phyloP scores from a whole-genome alignment of 2,113 vertebrate genomes.

The Coryphaenoides rupestris region DNA sequence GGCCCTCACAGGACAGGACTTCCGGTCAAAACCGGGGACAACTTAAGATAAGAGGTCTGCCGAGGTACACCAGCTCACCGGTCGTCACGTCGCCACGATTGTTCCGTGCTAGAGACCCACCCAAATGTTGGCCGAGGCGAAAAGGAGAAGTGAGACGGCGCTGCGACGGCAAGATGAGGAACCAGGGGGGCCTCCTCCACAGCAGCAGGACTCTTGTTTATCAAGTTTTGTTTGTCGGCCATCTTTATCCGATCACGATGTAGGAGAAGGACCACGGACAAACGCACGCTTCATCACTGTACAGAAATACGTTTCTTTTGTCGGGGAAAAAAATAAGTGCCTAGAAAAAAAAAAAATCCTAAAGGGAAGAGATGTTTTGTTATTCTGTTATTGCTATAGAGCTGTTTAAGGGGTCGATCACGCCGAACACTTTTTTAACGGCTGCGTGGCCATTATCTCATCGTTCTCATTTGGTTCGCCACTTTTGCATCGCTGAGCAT shows the following conservation, averaged over 20 bases:
- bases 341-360: conserved; percentile 71
- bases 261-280: conserved; percentile 54
- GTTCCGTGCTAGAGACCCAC: too few relatives aligned
- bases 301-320: conserved; percentile 70
- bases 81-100: too few relatives aligned
- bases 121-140: conserved; percentile 3
- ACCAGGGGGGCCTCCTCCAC: conserved; percentile 72
- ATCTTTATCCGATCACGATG: conserved; percentile 51
- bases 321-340: conserved; percentile 77
- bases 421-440: too few relatives aligned
- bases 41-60: too few relatives aligned
- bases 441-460: neutral
- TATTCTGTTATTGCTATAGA: conserved; percentile 71
- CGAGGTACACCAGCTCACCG: too few relatives aligned
- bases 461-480: too few relatives aligned
- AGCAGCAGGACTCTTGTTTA: conserved; percentile 88
- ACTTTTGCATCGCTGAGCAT: too few relatives aligned
- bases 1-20: too few relatives aligned
- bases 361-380: conserved; percentile 65
- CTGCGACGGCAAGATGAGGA: conserved; percentile 46
- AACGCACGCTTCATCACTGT: conserved; percentile 84
- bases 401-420: neutral
- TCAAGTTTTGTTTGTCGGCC: too few relatives aligned
- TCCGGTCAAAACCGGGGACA: too few relatives aligned
- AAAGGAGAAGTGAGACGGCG: conserved; percentile 8